A percentile compares a stretch with the other conserved stretches of the same genome.
Conservation (phyloP, 2,888 invertebrate species). For the Agrilus mali region DNA sequence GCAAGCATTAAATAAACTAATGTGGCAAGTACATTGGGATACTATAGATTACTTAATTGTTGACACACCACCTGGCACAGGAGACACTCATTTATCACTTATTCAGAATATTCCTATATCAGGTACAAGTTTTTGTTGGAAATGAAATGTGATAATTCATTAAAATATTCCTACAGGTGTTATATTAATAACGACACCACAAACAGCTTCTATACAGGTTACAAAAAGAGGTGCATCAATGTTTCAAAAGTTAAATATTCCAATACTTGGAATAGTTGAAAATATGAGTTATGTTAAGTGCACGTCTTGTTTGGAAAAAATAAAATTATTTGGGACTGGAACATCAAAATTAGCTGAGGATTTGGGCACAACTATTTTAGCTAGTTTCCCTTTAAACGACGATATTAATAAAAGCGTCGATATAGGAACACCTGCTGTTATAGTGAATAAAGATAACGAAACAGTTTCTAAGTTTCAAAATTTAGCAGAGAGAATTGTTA, state of each 20-base stretch:
- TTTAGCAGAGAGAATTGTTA: slow-evolving; percentile 19
- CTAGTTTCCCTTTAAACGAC: slow-evolving; percentile 61
- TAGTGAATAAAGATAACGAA: slow-evolving; percentile 43
- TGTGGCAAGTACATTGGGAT: slow-evolving; percentile 81
- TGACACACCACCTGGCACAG: slow-evolving; percentile 95
- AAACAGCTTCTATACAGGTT: slow-evolving; percentile 76
- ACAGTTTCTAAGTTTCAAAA: slow-evolving; percentile 18
- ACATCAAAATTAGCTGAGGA: slow-evolving; percentile 48
- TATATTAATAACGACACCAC: slow-evolving; percentile 87
- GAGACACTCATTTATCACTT: slow-evolving; percentile 86
- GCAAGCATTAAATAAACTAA: slow-evolving; percentile 78
- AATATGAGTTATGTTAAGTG: slow-evolving; percentile 81
- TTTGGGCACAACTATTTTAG: slow-evolving; percentile 52
- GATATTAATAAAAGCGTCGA: slow-evolving; percentile 58
- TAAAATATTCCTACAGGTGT: slow-evolving; percentile 44
- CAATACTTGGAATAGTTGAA: slow-evolving; percentile 77
- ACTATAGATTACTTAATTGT: slow-evolving; percentile 77
- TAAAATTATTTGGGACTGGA: slow-evolving; percentile 60
- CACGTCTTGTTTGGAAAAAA: slow-evolving; percentile 58
- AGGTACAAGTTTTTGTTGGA: slow-evolving; percentile 36
- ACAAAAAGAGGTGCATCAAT: slow-evolving; percentile 76
- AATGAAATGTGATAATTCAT: background rate
- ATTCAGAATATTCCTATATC: slow-evolving; percentile 78
- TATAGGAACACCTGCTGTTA: slow-evolving; percentile 60
- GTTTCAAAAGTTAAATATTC: slow-evolving; percentile 73